Conservation (phyloP, 2,797 vertebrate species). For the Cirrhinus molitorella region DNA sequence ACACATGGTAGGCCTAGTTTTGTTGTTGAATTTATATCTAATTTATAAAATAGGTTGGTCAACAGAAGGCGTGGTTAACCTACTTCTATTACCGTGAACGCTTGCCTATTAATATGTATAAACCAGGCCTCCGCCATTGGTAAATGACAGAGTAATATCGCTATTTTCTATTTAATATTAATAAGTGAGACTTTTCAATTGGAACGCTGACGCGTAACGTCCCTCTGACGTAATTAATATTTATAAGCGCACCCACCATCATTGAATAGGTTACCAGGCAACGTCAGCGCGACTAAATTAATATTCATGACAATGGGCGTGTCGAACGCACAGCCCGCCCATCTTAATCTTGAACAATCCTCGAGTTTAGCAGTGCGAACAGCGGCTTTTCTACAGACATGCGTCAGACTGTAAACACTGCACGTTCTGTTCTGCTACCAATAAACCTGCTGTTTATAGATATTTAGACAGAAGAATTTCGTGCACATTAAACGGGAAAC, state of each 20-base stretch:
- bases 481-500: conserved; percentile 36
- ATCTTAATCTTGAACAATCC: conserved; percentile 41
- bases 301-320: conserved; percentile 49
- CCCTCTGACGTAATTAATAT: neutral
- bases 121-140: neutral
- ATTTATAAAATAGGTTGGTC: conserved; percentile 14
- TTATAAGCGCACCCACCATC: neutral
- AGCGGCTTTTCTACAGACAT: conserved; percentile 27
- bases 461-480: neutral
- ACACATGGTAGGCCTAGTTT: neutral
- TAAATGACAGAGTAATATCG: neutral
- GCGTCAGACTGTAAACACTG: conserved; percentile 19
- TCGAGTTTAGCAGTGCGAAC: conserved; percentile 30
- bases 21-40: neutral
- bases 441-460: conserved; percentile 58
- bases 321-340: neutral
- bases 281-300: neutral
- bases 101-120: neutral
- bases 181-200: neutral
- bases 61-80: conserved; percentile 51
- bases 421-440: conserved; percentile 50
- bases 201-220: neutral
- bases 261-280: neutral
- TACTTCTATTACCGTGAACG: neutral
- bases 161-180: conserved; percentile 4